phyloP scores from a whole-genome alignment of 2,797 vertebrate genomes.

The Pseudocheirus occidentalis region DNA sequence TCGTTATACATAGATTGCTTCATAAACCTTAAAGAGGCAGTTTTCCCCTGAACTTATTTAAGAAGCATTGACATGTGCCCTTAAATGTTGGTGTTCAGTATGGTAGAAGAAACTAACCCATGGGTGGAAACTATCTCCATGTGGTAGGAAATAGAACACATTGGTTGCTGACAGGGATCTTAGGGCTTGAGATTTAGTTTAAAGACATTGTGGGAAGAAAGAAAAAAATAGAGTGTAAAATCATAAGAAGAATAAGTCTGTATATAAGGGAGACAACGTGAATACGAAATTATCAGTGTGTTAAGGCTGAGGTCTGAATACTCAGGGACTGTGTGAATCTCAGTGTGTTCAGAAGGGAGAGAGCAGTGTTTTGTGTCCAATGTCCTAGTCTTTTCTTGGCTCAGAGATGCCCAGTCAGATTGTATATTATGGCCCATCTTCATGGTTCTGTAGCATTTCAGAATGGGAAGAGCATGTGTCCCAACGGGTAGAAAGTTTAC shows the following conservation, averaged over 20 bases:
- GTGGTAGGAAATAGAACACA: not conserved
- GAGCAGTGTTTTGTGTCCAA: not conserved
- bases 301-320: not conserved
- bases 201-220: not conserved
- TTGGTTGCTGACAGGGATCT: not conserved
- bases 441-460: not conserved
- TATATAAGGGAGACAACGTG: not conserved
- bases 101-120: not conserved
- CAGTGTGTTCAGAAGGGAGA: not conserved
- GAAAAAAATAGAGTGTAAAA: not conserved
- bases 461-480: not conserved
- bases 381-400: not conserved
- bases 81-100: not conserved
- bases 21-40: not conserved
- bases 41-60: not conserved
- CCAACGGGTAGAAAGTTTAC: not conserved
- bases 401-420: not conserved
- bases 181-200: not conserved
- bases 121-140: not conserved
- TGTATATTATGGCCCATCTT: not conserved
- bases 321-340: not conserved
- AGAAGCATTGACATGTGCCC: not conserved
- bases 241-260: not conserved
- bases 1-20: not conserved
- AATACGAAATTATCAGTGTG: not conserved